Evolutionary conservation across 64 coral and sea anemone genomes (phyloP), one percentile per base, ranked within the genome.

Genomic region (Stichodactyla mertensii): DNA sequence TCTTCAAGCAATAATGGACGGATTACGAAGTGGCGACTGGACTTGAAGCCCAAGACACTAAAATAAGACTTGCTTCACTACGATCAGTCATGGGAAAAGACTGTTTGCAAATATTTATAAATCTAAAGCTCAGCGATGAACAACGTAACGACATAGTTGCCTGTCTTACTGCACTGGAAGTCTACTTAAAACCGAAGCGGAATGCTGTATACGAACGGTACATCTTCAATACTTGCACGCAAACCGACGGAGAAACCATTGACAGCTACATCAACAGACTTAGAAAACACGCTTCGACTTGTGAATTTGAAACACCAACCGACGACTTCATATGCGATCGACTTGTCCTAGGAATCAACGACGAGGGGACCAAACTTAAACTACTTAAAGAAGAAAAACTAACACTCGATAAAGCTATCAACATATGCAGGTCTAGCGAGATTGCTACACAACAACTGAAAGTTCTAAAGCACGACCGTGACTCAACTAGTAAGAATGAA

Each of bases 301-400:
- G 28, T 52, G 67, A 86, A 45, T 86, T 45, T 86, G 84, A 61
- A 13, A 45, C 64, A 4, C 51, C 60, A 22, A 78, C 57, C 18
- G 83, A 85, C 53, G 83, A 91, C 70, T 79, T 86, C 83, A 77
- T 91, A 14, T 7, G 71, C 6, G 83, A 91, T 20, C 24, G 31
- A 19, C 79, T 91, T 24, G 55, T 91, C 9, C 77, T 79, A 52
- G 82, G 71, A 6, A 52, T 91, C 52, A 67, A 28, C 55, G 56
- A 77, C 45, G 61, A 24, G 24, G 23, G n/a, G 64, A 86, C 52
- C 67, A 85, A 55, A 55, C 71, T 64, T 55, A 15, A 71, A 77
- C 83, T 90, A n/a, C 82, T 90, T 11, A 85, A 54, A 77, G 82
- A 86, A 78, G 51, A 85, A 81, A 86, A 55, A 45, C 36, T 45